Evolutionary conservation across 2,888 invertebrate genomes (phyloP), one percentile per base, ranked within the genome.

Genomic region (Ennomos fuscantarius): DNA sequence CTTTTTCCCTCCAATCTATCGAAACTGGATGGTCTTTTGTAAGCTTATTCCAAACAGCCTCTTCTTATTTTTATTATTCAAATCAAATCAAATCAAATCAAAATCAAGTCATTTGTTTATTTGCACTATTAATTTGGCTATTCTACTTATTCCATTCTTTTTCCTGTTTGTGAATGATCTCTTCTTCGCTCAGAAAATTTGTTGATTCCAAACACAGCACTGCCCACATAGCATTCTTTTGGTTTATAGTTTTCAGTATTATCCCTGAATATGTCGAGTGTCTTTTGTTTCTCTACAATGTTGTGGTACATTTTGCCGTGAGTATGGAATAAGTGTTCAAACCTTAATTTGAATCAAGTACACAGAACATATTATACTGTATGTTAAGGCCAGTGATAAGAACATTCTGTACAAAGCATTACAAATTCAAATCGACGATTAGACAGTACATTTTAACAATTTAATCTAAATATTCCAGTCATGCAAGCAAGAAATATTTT

Each of bases 231-330:
- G 48, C 3, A 12, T 62, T 62, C 37, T 40, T 31, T 12, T 50
- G 34, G 11, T 62, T 62, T 11, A 59, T 50, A 0, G 11, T 8
- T 0, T 11, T 36, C n/a, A 62, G 12, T 9, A 43, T 53, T 13
- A n/a, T 55, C 35, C 9, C 13, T 45, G 13, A 62, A 62, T 44
- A 55, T 50, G 10, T 50, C 13, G 11, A 62, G 44, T 34, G 55
- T 55, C 9, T 1, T 0, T n/a, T 12, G 40, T 36, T 50, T 50
- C 31, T 62, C 58, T 9, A 12, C 9, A 11, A 31, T 36, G 11
- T 8, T 34, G 0, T 33, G 0, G 36, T 62, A 62, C 0, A 1
- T 39, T 45, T 44, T 62, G 24, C 40, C 34, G 13, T 55, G n/a
- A 2, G 39, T 46, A 8, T 36, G 1, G 9, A 47, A 47, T 31